phyloP scores from a whole-genome alignment of 2,797 vertebrate genomes.

The Lithobates sylvaticus region DNA sequence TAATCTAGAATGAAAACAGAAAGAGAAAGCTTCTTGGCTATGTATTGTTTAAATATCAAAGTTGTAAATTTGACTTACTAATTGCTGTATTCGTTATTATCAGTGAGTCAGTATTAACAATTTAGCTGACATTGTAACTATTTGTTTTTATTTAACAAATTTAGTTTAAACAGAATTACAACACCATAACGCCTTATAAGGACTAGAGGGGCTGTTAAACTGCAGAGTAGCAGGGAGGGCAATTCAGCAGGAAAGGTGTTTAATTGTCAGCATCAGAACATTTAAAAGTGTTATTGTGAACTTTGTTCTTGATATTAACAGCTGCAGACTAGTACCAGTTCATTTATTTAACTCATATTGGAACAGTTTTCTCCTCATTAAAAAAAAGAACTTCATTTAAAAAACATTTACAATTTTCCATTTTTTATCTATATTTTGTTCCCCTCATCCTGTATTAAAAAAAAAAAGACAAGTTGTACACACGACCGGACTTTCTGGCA shows the following conservation, averaged over 20 bases:
- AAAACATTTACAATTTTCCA: neutral
- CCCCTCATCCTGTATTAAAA: too few species aligned
- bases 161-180: conserved; percentile 43
- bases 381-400: neutral
- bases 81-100: conserved; percentile 13
- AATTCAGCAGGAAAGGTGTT: conserved; percentile 42
- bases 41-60: neutral
- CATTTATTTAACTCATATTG: neutral
- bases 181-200: conserved; percentile 21
- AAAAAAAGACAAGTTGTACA: too few species aligned
- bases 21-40: conserved; percentile 34
- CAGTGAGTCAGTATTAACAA: conserved; percentile 10
- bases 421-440: too few species aligned
- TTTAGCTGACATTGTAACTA: conserved; percentile 36
- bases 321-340: neutral
- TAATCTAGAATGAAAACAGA: conserved; percentile 43
- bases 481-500: too few species aligned
- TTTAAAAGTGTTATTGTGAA: conserved; percentile 43
- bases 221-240: conserved; percentile 28
- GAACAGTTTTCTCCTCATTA: neutral
- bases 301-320: neutral
- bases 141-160: conserved; percentile 25
- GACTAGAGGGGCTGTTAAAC: neutral
- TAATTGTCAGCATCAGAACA: conserved; percentile 59
- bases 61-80: conserved; percentile 31